phyloP scores from a whole-genome alignment of 53 echinoderm and acorn worm species.

The Stichopus horrens region DNA sequence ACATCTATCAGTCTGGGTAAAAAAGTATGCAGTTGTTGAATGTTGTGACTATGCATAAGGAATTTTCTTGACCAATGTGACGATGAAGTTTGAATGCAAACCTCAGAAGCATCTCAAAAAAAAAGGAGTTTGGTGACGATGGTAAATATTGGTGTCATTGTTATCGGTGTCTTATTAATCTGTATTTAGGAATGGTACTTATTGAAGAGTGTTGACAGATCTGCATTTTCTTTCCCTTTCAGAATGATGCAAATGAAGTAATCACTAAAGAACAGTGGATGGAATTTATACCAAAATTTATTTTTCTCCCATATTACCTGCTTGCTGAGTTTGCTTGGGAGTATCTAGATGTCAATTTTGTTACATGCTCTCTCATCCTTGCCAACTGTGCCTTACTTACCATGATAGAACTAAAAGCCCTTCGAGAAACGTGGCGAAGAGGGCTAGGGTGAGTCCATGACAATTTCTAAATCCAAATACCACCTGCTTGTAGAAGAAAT shows the following conservation, averaged over 20 bases:
- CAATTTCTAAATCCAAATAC: neutral
- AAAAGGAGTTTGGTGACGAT: no score
- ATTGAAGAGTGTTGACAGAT: neutral
- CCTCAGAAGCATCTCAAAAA: no score
- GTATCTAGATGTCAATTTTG: slow-evolving; percentile 76
- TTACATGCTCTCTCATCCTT: slow-evolving; percentile 68
- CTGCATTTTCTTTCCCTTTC: neutral
- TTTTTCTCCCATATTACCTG: slow-evolving; percentile 89
- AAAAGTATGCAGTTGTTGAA: neutral
- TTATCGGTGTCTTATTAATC: no score
- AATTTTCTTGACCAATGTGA: neutral
- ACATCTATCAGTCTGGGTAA: no score
- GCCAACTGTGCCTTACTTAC: slow-evolving; percentile 88
- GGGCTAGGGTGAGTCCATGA: slow-evolving; percentile 66
- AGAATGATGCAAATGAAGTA: slow-evolving; percentile 49
- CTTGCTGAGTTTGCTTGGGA: slow-evolving; percentile 88
- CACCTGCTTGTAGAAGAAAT: no score
- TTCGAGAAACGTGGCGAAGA: slow-evolving; percentile 60
- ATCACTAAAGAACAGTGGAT: slow-evolving; percentile 77
- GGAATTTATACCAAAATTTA: slow-evolving; percentile 86
- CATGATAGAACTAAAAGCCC: slow-evolving; percentile 83
- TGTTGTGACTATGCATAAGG: neutral
- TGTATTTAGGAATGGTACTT: no score
- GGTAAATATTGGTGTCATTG: no score
- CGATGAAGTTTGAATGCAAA: neutral